phyloP scores from a whole-genome alignment of 2,888 invertebrate genomes.

The Cataglyphis rosenhaueri region DNA sequence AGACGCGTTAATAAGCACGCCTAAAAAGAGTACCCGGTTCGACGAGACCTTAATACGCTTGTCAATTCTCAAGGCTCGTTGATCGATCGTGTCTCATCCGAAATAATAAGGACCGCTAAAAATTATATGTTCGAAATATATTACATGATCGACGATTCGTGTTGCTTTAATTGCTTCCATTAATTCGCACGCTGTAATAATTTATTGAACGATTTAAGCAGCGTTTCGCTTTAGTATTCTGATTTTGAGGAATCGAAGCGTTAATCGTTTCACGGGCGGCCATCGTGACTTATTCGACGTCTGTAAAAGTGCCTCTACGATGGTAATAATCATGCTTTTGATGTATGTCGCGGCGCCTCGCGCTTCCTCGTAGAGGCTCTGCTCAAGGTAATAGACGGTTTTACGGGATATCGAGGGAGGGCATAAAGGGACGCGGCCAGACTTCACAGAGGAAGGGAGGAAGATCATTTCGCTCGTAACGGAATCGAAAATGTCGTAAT shows the following conservation, averaged over 20 bases:
- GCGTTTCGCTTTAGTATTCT: neutral
- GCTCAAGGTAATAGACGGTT: conserved; percentile 48
- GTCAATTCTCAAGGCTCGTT: conserved; percentile 7
- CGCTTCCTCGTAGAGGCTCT: conserved; percentile 51
- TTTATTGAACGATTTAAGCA: neutral
- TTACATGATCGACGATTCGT: neutral
- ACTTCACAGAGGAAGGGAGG: conserved; percentile 19
- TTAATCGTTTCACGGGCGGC: conserved; percentile 13
- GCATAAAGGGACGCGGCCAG: conserved; percentile 28
- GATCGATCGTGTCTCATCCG: conserved; percentile 15
- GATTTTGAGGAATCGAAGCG: conserved; percentile 3
- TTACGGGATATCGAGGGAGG: conserved; percentile 30
- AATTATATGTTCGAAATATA: neutral
- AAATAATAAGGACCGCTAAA: neutral
- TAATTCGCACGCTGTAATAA: neutral
- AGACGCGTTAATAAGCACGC: conserved; percentile 48
- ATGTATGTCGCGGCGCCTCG: conserved; percentile 77
- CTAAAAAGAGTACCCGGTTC: conserved; percentile 11
- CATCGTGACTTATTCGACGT: conserved; percentile 29
- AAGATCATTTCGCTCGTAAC: conserved; percentile 36
- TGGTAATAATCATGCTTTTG: conserved; percentile 75
- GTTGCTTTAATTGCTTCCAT: neutral
- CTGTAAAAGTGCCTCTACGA: conserved; percentile 70
- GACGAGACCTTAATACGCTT: neutral
- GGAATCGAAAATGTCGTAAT: conserved; percentile 58